Conservation (phyloP, 1,140 invertebrate genomes). For the Drosophila suzukii region DNA sequence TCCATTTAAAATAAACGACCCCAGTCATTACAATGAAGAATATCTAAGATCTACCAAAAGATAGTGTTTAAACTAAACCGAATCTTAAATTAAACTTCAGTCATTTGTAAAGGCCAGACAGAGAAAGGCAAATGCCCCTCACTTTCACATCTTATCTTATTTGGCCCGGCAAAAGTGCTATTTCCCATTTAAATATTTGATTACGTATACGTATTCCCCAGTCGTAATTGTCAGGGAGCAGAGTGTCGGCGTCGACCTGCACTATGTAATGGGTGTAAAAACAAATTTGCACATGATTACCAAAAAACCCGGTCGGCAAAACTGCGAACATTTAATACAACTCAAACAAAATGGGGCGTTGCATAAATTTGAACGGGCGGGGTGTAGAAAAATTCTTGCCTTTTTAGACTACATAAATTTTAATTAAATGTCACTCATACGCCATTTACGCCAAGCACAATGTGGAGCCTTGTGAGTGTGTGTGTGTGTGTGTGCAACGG, state of each 20-base stretch:
- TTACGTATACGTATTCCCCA: slow-evolving; percentile 21
- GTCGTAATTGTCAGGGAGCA: slow-evolving; percentile 13
- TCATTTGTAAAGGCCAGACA: slow-evolving; percentile 19
- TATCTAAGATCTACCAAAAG: slow-evolving; percentile 3
- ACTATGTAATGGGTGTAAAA: slow-evolving; percentile 64
- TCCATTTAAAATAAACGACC: neutral
- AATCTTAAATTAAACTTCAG: slow-evolving; percentile 44
- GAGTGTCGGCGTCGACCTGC: slow-evolving; percentile 43
- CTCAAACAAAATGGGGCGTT: slow-evolving; percentile 79
- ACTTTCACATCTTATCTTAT: slow-evolving; percentile 23
- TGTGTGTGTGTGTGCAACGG: slow-evolving; percentile 47
- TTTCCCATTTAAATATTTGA: slow-evolving; percentile 79
- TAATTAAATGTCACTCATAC: slow-evolving; percentile 83
- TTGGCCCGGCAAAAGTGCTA: slow-evolving; percentile 17
- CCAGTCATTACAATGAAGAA: neutral
- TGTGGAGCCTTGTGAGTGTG: neutral
- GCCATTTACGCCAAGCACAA: slow-evolving; percentile 73
- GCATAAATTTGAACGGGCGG: slow-evolving; percentile 74
- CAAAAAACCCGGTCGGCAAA: slow-evolving; percentile 52
- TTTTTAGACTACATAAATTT: slow-evolving; percentile 80
- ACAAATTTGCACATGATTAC: slow-evolving; percentile 82
- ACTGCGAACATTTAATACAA: slow-evolving; percentile 74
- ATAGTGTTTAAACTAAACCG: slow-evolving; percentile 4
- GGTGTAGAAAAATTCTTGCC: slow-evolving; percentile 62
- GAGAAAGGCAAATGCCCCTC: neutral